Evolutionary conservation across 2,888 invertebrate species (phyloP), one percentile per base, ranked within the genome.

Genomic region (Blera fallax): DNA sequence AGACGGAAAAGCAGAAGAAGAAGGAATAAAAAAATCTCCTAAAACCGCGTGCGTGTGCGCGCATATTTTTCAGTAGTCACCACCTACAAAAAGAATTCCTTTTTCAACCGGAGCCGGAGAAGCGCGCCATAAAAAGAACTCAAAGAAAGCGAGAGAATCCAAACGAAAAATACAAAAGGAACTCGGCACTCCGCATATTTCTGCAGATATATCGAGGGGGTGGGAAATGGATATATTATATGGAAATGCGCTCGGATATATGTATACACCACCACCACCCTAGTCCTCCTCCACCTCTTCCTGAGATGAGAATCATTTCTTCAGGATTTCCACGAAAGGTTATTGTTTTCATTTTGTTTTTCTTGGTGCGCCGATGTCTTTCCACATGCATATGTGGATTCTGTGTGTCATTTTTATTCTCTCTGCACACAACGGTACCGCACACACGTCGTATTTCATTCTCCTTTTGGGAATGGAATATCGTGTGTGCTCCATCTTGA

Each of bases 41-140:
- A 56, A 73, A 67, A 84, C 69, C 84, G 80, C 84, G 80, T 80
- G 80, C 80, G 84, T 76, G 74, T 85, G 80, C 80, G 80, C 84
- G 80, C 45, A 80, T 65, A 85, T 85, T 74, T 80, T 84, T 80
- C 48, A 81, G 67, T 69, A 73, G 80, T 80, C 79, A 83, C 84
- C 84, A 84, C 84, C 84, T 74, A 64, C 58, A 69, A 74, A 73
- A 50, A 79, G 58, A 56, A 50, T 56, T 16, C 48, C 1, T 27
- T 54, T 52, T 43, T 24, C n/a, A n/a, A 29, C 1, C 50, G 48
- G 32, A 27, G n/a, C 14, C 18, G 43, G 34, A n/a, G n/a, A 24
- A 32, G 11, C 48, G 58, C 21, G 27, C 14, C 14, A 34, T 14
- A 62, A 73, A 50, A 72, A 45, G 14, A 21, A 56, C 29, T 21